Percentiles rank a stretch among this genome's conserved stretches.
Evolutionary conservation across 2,113 vertebrate species (phyloP).

Genomic region (Podarcis muralis): DNA sequence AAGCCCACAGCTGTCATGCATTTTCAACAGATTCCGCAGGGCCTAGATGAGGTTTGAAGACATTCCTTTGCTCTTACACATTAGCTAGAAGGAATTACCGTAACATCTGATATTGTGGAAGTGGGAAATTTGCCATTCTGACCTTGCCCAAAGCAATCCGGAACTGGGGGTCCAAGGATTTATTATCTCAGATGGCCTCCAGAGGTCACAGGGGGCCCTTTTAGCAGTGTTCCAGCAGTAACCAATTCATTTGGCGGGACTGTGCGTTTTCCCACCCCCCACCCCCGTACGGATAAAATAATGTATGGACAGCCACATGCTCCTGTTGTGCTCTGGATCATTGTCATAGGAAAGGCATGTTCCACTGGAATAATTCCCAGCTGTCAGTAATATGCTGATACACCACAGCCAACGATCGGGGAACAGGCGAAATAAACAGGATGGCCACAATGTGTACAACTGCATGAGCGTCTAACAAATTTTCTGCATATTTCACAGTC

Average conservation of each 20-base stretch:
- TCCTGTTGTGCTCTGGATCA: constrained; percentile 83
- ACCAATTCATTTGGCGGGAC: constrained; percentile 80
- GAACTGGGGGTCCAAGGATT: constrained; percentile 87
- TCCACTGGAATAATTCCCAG: constrained; percentile 89
- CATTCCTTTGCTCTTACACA: constrained; percentile 97
- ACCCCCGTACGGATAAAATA: constrained; percentile 56
- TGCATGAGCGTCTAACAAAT: constrained; percentile 83
- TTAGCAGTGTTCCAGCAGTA: constrained; percentile 46
- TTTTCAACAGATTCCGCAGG: constrained; percentile 98
- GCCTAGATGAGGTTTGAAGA: constrained; percentile 89
- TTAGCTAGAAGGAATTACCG: constrained; percentile 93
- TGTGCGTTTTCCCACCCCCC: constrained; percentile 51
- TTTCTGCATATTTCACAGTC: constrained; percentile 78
- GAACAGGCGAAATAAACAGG: constrained; percentile 88
- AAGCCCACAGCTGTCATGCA: constrained; percentile 95
- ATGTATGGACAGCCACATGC: constrained; percentile 82
- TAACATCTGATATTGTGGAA: constrained; percentile 99
- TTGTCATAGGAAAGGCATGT: constrained; percentile 96
- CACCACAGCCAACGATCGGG: constrained; percentile 81
- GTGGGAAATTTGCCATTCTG: constrained; percentile 91
- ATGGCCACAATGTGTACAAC: constrained; percentile 83
- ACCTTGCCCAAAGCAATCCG: constrained; percentile 93
- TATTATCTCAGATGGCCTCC: constrained; percentile 88
- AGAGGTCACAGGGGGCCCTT: constrained; percentile 76
- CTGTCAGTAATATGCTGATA: constrained; percentile 88